A percentile compares a stretch with the other conserved stretches of the same genome.
Evolutionary conservation across 2,888 invertebrate genomes (phyloP).

Genomic region (Salpingus planirostris): DNA sequence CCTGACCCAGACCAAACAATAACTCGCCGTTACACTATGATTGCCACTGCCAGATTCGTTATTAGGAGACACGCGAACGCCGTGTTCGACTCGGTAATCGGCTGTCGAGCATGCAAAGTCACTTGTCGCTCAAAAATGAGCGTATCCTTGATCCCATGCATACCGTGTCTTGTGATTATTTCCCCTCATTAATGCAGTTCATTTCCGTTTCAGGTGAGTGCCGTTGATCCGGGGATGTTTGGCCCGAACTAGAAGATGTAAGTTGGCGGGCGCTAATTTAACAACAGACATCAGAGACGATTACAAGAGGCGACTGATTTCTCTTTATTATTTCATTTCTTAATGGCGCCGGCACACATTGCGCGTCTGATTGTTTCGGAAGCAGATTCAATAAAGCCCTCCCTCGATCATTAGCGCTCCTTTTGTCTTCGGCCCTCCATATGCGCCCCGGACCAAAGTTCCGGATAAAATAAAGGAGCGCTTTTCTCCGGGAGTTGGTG

Average conservation of each 20-base stretch:
- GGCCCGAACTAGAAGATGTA: too few relatives aligned
- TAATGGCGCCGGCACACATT: conserved; percentile 9
- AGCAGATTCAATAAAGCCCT: conserved; percentile 8
- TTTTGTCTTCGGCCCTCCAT: conserved; percentile 6
- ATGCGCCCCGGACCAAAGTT: conserved; percentile 1
- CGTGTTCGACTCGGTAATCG: conserved; percentile 29
- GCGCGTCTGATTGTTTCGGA: conserved; percentile 2
- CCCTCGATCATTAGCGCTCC: conserved; percentile 2
- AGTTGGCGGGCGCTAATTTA: too few relatives aligned
- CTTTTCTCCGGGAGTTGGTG: not conserved
- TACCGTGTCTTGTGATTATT: conserved; percentile 4
- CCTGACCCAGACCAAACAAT: conserved; percentile 35
- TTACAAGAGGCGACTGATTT: too few relatives aligned
- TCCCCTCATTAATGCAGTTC: conserved; percentile 12
- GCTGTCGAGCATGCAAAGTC: conserved; percentile 33
- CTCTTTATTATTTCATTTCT: conserved; percentile 11
- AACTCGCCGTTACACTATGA: conserved; percentile 31
- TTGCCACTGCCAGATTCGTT: conserved; percentile 35
- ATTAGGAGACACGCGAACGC: conserved; percentile 32
- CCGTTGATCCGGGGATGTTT: conserved; percentile 13
- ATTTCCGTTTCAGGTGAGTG: conserved; percentile 28
- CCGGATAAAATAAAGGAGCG: not conserved
- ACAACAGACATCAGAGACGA: too few relatives aligned
- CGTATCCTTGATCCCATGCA: too few relatives aligned
- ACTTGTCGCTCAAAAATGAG: conserved; percentile 27